These are phyloP conservation scores for Andrena cerasifolii DNA, from an alignment of 1,140 invertebrate species.

Conservation along the genomic window DNA sequence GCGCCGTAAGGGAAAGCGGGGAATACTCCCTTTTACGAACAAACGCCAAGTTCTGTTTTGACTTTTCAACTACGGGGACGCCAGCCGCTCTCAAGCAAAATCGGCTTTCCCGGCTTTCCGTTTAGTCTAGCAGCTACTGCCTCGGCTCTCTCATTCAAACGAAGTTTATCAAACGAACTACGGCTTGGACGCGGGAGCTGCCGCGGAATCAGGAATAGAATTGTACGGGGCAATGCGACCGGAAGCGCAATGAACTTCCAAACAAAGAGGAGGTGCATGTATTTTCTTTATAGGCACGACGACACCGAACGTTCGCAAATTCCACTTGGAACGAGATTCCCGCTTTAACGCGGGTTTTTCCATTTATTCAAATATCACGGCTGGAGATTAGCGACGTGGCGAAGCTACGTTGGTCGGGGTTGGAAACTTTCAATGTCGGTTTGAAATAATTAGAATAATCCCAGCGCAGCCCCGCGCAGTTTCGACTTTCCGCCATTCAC, in stretches of 20 bases:
- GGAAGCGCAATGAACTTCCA: background rate
- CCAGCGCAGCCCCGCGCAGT: too few species aligned
- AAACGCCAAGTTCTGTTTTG: constrained; percentile 7
- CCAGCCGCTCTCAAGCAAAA: background rate
- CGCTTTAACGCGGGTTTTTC: background rate
- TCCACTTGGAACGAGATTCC: background rate
- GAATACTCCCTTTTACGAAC: background rate
- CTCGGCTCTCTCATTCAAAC: background rate
- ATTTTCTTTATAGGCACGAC: background rate
- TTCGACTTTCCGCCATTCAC: background rate
- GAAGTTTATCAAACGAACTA: constrained; percentile 10
- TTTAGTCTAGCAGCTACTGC: constrained; percentile 1
- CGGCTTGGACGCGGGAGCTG: background rate
- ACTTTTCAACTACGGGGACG: background rate
- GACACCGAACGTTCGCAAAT: background rate
- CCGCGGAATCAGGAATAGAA: constrained; percentile 28
- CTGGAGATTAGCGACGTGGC: too few species aligned
- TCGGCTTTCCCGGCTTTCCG: constrained; percentile 21
- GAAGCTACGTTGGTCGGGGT: background rate
- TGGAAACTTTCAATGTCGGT: background rate
- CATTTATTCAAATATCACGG: background rate
- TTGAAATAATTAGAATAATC: background rate
- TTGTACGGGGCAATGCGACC: background rate
- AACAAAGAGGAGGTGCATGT: constrained; percentile 1
- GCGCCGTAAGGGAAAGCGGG: background rate